phyloP scores from a whole-genome alignment of 1,140 invertebrate genomes.

The Macrocentrus cingulum region DNA sequence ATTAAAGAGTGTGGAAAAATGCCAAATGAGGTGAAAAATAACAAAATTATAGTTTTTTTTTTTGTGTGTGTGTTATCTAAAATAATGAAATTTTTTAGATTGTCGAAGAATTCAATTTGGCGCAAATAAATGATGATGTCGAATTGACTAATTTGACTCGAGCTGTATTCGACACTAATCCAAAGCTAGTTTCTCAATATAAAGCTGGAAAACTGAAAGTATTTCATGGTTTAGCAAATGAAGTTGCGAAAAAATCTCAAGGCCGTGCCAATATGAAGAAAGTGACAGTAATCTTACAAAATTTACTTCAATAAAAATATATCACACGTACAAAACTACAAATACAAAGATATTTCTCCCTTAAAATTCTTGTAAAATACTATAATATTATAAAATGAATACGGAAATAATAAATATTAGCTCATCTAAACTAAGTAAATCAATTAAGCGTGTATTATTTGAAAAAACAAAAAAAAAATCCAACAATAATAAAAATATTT shows the following conservation, averaged over 20 bases:
- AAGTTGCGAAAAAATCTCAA: slow-evolving; percentile 62
- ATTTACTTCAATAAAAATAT: slow-evolving; percentile 59
- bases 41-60: slow-evolving; percentile 6
- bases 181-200: slow-evolving; percentile 68
- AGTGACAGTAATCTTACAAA: slow-evolving; percentile 63
- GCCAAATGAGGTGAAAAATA: slow-evolving; percentile 52
- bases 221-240: slow-evolving; percentile 65
- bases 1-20: slow-evolving; percentile 51
- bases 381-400: slow-evolving; percentile 53
- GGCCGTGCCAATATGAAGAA: slow-evolving; percentile 68
- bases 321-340: not conserved
- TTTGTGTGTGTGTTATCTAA: not conserved
- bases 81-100: slow-evolving; percentile 56
- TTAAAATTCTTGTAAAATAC: slow-evolving; percentile 43
- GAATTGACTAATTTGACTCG: slow-evolving; percentile 66
- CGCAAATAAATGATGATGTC: slow-evolving; percentile 64
- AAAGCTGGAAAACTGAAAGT: slow-evolving; percentile 72
- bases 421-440: too few relatives aligned
- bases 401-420: slow-evolving; percentile 52
- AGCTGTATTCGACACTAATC: slow-evolving; percentile 67
- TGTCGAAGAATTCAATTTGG: slow-evolving; percentile 65
- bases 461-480: not conserved
- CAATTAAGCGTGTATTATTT: not conserved
- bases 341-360: slow-evolving; percentile 47
- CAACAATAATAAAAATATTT: slow-evolving; percentile 10